Percentiles rank a stretch among this genome's conserved stretches.
Evolutionary conservation across 2,797 vertebrate genomes (phyloP).

Genomic region (Channa striata): DNA sequence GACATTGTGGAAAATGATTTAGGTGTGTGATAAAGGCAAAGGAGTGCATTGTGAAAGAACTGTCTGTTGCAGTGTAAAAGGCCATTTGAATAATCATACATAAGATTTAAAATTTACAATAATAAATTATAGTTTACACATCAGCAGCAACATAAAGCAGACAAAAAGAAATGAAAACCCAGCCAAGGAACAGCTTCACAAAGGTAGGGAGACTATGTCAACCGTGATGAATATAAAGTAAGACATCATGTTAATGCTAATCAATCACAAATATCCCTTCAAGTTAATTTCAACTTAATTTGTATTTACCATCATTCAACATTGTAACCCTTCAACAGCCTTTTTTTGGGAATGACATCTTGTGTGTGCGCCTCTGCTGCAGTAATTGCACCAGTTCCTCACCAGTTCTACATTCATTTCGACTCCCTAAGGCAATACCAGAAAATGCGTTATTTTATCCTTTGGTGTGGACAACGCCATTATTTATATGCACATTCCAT

Average conservation of each 20-base stretch:
- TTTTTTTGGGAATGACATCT: constrained; percentile 23
- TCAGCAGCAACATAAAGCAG: constrained; percentile 50
- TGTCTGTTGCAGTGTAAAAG: constrained; percentile 43
- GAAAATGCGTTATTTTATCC: constrained; percentile 83
- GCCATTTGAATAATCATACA: constrained; percentile 35
- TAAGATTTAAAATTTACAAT: constrained; percentile 19
- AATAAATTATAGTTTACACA: constrained; percentile 50
- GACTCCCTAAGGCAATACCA: constrained; percentile 74
- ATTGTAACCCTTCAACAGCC: constrained; percentile 33
- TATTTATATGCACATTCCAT: constrained; percentile 73
- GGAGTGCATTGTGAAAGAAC: constrained; percentile 42
- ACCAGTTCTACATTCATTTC: constrained; percentile 92
- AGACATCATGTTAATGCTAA: constrained; percentile 46
- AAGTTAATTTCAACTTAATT: constrained; percentile 40
- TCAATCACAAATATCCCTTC: constrained; percentile 46
- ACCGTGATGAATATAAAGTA: constrained; percentile 41
- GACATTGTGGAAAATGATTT: constrained; percentile 35
- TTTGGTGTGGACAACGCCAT: constrained; percentile 90
- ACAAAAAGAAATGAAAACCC: constrained; percentile 18
- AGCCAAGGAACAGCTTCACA: constrained; percentile 21
- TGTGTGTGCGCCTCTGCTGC: constrained; percentile 36
- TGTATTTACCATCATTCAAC: constrained; percentile 28
- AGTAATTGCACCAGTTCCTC: constrained; percentile 82
- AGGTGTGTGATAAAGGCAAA: constrained; percentile 39
- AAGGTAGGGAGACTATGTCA: constrained; percentile 32